phyloP scores from a whole-genome alignment of 1,140 invertebrate species.

The Vollenhovia emeryi region DNA sequence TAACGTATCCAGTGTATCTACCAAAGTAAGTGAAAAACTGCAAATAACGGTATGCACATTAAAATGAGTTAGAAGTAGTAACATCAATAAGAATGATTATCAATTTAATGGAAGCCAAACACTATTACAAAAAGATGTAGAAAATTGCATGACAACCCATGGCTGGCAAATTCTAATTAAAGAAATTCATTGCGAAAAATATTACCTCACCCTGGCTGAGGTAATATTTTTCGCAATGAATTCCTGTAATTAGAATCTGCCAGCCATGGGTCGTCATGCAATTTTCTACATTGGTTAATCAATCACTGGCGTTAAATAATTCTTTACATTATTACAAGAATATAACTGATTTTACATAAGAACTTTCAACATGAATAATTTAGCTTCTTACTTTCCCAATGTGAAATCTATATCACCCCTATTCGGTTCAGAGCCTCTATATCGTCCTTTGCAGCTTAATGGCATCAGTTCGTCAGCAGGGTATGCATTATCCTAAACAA shows the following conservation, averaged over 20 bases:
- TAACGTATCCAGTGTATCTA: slow-evolving; percentile 97
- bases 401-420: slow-evolving; percentile 98
- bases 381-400: slow-evolving; percentile 95
- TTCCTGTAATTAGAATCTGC: too few relatives aligned
- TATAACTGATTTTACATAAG: neutral
- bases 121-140: too few relatives aligned
- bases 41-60: slow-evolving; percentile 82
- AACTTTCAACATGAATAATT: neutral
- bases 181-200: too few relatives aligned
- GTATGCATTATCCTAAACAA: slow-evolving; percentile 93
- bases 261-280: too few relatives aligned
- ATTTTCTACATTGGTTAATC: too few relatives aligned
- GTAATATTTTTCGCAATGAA: too few relatives aligned
- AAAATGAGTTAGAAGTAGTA: slow-evolving; percentile 8
- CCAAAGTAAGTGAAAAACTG: slow-evolving; percentile 98
- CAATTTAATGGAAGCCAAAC: slow-evolving; percentile 12
- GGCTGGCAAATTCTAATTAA: too few relatives aligned
- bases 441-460: slow-evolving; percentile 96
- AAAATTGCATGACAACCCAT: too few relatives aligned
- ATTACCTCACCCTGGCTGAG: too few relatives aligned
- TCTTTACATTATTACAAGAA: neutral
- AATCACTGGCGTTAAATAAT: too few relatives aligned
- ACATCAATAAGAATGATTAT: neutral
- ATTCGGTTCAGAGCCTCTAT: slow-evolving; percentile 93
- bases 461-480: slow-evolving; percentile 99